Percentiles rank a stretch among this genome's conserved stretches.
Conservation (phyloP, 2,888 invertebrate species). For the Taphrorychus bicolor region DNA sequence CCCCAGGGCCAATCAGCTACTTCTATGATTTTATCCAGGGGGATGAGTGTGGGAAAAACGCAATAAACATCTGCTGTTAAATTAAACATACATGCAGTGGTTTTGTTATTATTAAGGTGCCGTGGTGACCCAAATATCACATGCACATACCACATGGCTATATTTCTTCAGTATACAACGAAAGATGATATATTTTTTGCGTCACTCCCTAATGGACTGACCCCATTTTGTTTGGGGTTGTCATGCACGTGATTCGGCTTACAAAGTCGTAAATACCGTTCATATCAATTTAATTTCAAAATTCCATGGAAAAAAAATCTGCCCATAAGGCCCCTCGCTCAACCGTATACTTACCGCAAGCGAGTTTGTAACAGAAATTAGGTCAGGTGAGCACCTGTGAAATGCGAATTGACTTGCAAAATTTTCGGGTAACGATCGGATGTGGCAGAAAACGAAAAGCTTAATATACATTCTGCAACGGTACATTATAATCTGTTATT, state of each 20-base stretch:
- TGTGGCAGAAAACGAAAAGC: not conserved
- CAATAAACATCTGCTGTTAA: not conserved
- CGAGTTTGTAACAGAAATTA: not conserved
- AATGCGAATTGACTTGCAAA: not conserved
- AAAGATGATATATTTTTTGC: no score
- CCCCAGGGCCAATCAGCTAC: not conserved
- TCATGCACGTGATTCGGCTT: no score
- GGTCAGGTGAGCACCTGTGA: not conserved
- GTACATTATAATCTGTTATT: not conserved
- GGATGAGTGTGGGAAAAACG: conserved; percentile 21
- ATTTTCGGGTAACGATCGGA: not conserved
- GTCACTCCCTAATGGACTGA: no score
- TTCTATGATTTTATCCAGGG: not conserved
- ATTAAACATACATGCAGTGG: not conserved
- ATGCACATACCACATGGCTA: no score
- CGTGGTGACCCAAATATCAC: no score
- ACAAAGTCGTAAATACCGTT: no score
- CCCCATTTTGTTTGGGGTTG: no score
- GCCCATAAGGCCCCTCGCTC: not conserved
- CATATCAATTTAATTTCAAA: no score
- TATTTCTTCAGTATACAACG: no score
- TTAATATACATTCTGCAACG: not conserved
- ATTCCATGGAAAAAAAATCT: no score
- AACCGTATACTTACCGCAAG: not conserved
- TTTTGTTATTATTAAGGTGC: not conserved